Evolutionary conservation across 2,797 vertebrate species (phyloP).

Genomic region (Sebastes aleutianus): DNA sequence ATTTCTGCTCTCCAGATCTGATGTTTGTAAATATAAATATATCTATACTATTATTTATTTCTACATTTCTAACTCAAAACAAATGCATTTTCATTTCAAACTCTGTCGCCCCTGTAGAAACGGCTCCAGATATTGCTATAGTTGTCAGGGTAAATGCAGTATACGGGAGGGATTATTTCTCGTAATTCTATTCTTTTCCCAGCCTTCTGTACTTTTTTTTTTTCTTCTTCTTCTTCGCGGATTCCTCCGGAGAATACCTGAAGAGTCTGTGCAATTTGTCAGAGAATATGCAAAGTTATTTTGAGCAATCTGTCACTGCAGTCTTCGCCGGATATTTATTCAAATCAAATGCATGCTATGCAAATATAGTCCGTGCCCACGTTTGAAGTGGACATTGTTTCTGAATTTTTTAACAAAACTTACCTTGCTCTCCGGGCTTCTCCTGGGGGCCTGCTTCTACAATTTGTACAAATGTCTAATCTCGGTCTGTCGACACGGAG

Average conservation of each 20-base stretch:
- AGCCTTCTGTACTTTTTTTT: slow-evolving; percentile 68
- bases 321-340: slow-evolving; percentile 58
- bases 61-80: slow-evolving; percentile 50
- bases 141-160: slow-evolving; percentile 58
- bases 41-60: slow-evolving; percentile 51
- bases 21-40: slow-evolving; percentile 59
- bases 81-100: slow-evolving; percentile 19
- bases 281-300: slow-evolving; percentile 62
- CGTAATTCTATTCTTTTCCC: slow-evolving; percentile 56
- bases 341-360: slow-evolving; percentile 65
- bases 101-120: slow-evolving; percentile 35
- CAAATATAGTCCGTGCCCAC: slow-evolving; percentile 54
- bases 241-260: slow-evolving; percentile 62
- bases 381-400: slow-evolving; percentile 56
- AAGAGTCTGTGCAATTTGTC: slow-evolving; percentile 61
- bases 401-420: slow-evolving; percentile 42
- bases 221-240: background rate
- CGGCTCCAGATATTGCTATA: slow-evolving; percentile 28
- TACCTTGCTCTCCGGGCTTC: slow-evolving; percentile 32
- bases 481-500: slow-evolving; percentile 42
- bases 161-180: slow-evolving; percentile 42
- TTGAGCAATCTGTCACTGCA: slow-evolving; percentile 53
- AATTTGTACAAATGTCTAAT: slow-evolving; percentile 58
- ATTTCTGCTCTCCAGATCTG: background rate
- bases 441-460: slow-evolving; percentile 31